These are phyloP conservation scores for Myotis planiceps DNA, from an alignment of 2,797 vertebrate species.

Conservation along the genomic window DNA sequence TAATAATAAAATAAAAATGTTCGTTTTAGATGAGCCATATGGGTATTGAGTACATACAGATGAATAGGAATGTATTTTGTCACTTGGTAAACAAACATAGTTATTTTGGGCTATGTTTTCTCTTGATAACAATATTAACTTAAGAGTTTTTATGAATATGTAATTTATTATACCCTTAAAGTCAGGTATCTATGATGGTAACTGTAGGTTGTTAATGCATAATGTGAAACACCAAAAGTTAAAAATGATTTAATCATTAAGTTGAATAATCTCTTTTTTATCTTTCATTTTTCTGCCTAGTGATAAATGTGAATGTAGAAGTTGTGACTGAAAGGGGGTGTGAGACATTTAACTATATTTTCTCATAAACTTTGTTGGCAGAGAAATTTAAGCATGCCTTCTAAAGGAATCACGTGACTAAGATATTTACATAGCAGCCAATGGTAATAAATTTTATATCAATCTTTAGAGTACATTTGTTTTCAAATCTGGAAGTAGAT, in stretches of 20 bases:
- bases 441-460: constrained; percentile 56
- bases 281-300: not conserved
- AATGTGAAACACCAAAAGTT: not conserved
- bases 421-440: constrained; percentile 44
- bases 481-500: constrained; percentile 68
- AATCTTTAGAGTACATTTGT: constrained; percentile 60
- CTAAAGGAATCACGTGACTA: constrained; percentile 58
- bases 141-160: not conserved
- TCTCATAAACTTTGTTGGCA: constrained; percentile 6
- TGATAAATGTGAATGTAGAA: not conserved
- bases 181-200: not conserved
- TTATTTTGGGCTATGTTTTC: not conserved
- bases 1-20: not conserved
- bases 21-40: not conserved
- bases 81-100: not conserved
- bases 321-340: constrained; percentile 26
- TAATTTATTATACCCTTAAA: not conserved
- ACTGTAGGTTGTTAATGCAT: not conserved
- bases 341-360: constrained; percentile 2
- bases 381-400: constrained; percentile 43
- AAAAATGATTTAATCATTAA: constrained; percentile 7
- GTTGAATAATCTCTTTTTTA: not conserved
- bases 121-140: not conserved
- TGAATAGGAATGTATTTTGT: not conserved
- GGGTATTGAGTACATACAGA: not conserved